Base-by-base conservation (phyloP, 2,113 vertebrate species). In the Chinchilla lanigera region DNA sequence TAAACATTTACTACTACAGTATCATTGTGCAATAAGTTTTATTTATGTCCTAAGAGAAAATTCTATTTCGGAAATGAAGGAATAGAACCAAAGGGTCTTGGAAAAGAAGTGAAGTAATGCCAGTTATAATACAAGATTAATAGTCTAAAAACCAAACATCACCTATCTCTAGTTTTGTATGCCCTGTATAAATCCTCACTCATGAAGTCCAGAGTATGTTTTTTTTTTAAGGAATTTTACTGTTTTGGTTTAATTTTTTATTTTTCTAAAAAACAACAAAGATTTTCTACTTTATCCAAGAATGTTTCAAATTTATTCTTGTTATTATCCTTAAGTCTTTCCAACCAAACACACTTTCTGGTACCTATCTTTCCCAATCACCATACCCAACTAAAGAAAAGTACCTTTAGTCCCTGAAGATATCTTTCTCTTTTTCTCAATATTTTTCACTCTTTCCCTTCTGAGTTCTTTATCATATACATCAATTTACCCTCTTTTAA, bases 261-360 rank as follows among this genome's bases (percentile, higher is more conserved):
- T 47, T 28, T 71, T 95, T 94, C 89, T 89, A 44, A 82, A 92
- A 97, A 86, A 26, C 6, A 61, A 28, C 47, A 56, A 73, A 60
- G 73, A 60, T n/a, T 16, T 67, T 33, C 26, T 78, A 35, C 7
- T 58, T 85, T 75, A 91, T 65, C 22, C 22, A 44, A 92, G 52
- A 67, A 63, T 71, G 71, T 26, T 85, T 44, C 28, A 3, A 60
- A 47, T 44, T 90, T 83, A 28, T 63, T 93, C 50, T 90, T 86
- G 16, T 30, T 30, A 7, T 17, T 44, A 8, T 65, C 20, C 12
- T n/a, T n/a, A 63, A 88, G 8, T 78, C 44, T 73, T 58, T 14
- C 47, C 16, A 22, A 20, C 7, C 83, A 52, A 8, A 20, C 35
- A 69, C 1, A 24, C 44, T 54, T 69, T 38, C 50, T 52, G 63